Base-by-base conservation (phyloP, 2,888 invertebrate species). In the Conistra vaccinii region DNA sequence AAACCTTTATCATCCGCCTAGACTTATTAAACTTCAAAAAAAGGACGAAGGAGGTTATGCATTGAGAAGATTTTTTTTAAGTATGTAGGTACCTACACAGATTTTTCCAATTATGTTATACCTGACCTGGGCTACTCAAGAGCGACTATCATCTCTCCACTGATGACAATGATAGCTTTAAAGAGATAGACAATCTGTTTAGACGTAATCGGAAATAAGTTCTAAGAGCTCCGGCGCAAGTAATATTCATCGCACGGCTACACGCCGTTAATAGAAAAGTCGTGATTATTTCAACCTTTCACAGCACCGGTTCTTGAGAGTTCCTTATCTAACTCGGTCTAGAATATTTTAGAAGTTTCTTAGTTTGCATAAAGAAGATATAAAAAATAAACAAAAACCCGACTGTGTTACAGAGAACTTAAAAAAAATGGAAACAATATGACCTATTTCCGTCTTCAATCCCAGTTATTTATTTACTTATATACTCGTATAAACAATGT, bases 221-320 rank as follows among this genome's bases (percentile, higher is more conserved):
- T 48, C 12, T 23, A 45, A 23, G 23, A 32, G 6, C 7, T 35
- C 10, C 29, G n/a, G 3, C 17, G 23, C 10, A 9, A 51, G 39
- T 51, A 65, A 29, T 29, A 12, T 78, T 51, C 26, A 71, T 23
- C 57, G 66, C 83, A 83, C 78, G 66, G 67, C 26, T 57, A 35
- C 26, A 51, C 12, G 14, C 53, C 12, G 77, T 17, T 51, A 23
- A 70, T 73, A 51, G 20, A 70, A 66, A 70, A 68, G 32, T 70
- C 63, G 60, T 70, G 84, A 63, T 83, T 57, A 63, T 48, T 62
- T 63, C 67, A 69, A 79, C 65, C 73, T 73, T 79, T 73, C 65
- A 61, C 68, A 68, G 68, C 9, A 60, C 65, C 42, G 55, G 58
- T 60, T 72, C 23, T 60, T 60, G 20, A 58, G 51, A 29, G 14